phyloP scores from a whole-genome alignment of 53 echinoderm and acorn worm genomes.

The Hippasteria phrygiana region DNA sequence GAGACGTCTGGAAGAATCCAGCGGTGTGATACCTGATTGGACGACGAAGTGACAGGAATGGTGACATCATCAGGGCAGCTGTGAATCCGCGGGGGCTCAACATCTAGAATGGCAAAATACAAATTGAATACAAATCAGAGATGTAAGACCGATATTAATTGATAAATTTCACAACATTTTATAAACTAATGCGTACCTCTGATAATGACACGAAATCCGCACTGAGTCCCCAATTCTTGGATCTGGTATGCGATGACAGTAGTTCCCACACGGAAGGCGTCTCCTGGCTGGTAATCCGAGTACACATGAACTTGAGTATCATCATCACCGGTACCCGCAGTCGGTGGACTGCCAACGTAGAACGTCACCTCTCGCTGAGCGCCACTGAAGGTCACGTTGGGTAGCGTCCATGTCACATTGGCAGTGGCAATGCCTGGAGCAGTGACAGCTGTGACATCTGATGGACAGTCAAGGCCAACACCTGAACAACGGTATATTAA shows the following conservation, averaged over 20 bases:
- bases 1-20: not conserved
- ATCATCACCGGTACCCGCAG: not conserved
- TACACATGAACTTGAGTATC: not conserved
- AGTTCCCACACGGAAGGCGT: not conserved
- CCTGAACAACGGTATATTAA: not conserved
- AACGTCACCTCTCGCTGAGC: not conserved
- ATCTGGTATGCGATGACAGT: not conserved
- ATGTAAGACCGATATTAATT: not conserved
- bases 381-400: not conserved
- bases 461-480: conserved; percentile 11
- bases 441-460: not conserved
- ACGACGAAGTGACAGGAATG: not conserved
- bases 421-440: not conserved
- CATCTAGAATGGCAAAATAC: not conserved
- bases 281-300: not conserved
- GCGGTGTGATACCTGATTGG: not conserved
- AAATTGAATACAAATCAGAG: too few species aligned
- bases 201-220: not conserved
- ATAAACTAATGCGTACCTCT: too few species aligned
- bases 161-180: not conserved
- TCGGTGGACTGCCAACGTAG: conserved; percentile 1
- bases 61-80: too few species aligned
- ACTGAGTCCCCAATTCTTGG: not conserved
- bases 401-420: not conserved
- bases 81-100: not conserved